Base-by-base conservation (phyloP, 2,888 invertebrate genomes). In the Tuberolachnus salignus region DNA sequence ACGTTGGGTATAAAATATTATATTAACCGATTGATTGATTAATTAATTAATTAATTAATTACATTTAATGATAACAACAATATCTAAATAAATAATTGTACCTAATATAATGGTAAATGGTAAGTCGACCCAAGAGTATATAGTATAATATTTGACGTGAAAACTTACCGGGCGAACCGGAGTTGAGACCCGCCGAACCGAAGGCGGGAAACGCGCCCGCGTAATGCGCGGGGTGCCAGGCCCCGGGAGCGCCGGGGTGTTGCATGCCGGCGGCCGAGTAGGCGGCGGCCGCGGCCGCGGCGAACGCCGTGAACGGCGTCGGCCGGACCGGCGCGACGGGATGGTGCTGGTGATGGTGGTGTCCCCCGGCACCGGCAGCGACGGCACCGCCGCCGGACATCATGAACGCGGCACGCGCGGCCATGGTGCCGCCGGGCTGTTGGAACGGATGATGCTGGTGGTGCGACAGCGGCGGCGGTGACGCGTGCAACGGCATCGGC, bases 291-390 rank as follows among this genome's bases (percentile, higher is more conserved):
- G 92, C 92, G 81, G 92, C 92, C 81, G 91, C 91, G 66, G 90
- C 90, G 80, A 91, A 84, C 23, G 91, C 91, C 84, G 91, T 92
- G 86, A 92, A 92, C 23, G 92, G 92, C 81, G 92, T 92, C 82
- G 92, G 92, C 83, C 92, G 86, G 81, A 93, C 92, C 26, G 91
- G 91, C 19, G 84, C 63, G 16, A 81, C 81, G 49, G 72, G 64
- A 55, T 81, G 81, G 49, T 80, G 81, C 64, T 80, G 78, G 6
- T 71, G 71, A 16, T 64, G 80, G 67, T 34, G 80, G 75, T 55
- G 53, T 81, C 67, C 70, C 63, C 64, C 83, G 92, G 92, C 81
- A 92, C 86, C 82, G 92, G 92, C 83, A 92, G 86, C 81, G 92
- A 92, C 42, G 91, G 91, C 26, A 83, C 59, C 64, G 80, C 73